Evolutionary conservation across 2,113 vertebrate genomes (phyloP), one percentile per base, ranked within the genome.

Genomic region (Proterorhinus semilunaris): DNA sequence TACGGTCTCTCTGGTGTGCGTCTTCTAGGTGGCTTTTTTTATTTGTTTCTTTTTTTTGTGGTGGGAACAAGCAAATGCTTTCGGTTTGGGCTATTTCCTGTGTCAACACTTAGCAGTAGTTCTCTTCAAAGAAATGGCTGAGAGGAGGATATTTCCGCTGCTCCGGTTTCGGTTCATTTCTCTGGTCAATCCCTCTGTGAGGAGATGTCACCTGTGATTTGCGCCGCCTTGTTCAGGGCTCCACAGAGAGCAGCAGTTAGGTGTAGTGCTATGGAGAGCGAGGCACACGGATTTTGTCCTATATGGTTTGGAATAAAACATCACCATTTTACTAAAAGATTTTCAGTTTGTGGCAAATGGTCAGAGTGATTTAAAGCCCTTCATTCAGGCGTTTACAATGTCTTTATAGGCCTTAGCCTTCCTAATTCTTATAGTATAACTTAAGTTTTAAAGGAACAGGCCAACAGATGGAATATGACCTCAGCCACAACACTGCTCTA

Each of bases 201-300:
- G 73, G 68, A 78, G 66, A 75, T 78, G 74, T 72, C 78, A 79
- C 49, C 44, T 76, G 45, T 78, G 69, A 85, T 86, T 84, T 84
- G 72, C 76, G 69, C 47, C 48, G 67, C 46, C 61, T 57, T 65
- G 55, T 80, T 82, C 8, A 15, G 75, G 54, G 50, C 62, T 75
- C 71, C 72, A 69, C 64, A 63, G 68, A 69, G 53, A 50, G 42
- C 51, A 77, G 69, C 17, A 10, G 70, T 79, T 79, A 42, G 74
- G 21, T 70, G 62, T 48, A 17, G 50, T 53, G 58, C 59, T 73
- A 21, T 62, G 75, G 50, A 72, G 50, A 17, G 81, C 71, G 44
- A 76, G 57, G 11, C 13, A 10, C 42, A n/a, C 42, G 16, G 43
- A 61, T n/a, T 45, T 61, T n/a, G 27, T 42, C 12, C 27, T 42